Evolutionary conservation across 2,888 invertebrate genomes (phyloP), one percentile per base, ranked within the genome.

Genomic region (Tricholauxania praeusta): DNA sequence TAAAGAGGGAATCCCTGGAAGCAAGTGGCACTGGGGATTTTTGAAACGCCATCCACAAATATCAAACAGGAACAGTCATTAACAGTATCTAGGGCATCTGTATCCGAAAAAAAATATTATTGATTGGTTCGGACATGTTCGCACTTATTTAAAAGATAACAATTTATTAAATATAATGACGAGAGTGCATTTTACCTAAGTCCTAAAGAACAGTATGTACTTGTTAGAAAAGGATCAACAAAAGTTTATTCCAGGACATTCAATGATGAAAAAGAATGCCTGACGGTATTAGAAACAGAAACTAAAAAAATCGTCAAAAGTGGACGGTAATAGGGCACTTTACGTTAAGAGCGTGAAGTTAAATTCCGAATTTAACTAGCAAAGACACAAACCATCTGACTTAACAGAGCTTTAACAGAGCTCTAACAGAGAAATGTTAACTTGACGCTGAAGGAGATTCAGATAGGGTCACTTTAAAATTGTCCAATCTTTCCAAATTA

Each of bases 1-100:
- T 32, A 17, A 47, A 47, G 47, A 63, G 39, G 62, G 62, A 17
- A 63, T 15, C 12, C 63, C 47, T 47, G 62, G 62, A 47, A 63
- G 47, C 47, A 48, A 17, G 39, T 63, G 85, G 84, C 85, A 80
- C 72, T 71, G 80, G 49, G 72, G 66, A 8, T 86, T 86, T 78
- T 72, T 83, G 72, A 78, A 79, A 66, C 76, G 83, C 69, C 82
- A 86, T 75, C 82, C 83, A 55, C 77, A 80, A 63, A 73, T 86
- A 8, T 71, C 79, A 12, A 59, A 78, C 75, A 74, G 80, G 28
- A 75, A 79, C 81, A 84, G 78, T 82, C 82, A 76, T 78, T 84
- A 55, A 80, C 79, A 10, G 64, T 74, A 19, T 59, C 73, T 12
- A 66, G 81, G 74, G 78, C 81, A 63, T 77, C 73, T 32, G 80